Evolutionary conservation across 2,797 vertebrate species (phyloP).

Genomic region (Gorsachius magnificus): DNA sequence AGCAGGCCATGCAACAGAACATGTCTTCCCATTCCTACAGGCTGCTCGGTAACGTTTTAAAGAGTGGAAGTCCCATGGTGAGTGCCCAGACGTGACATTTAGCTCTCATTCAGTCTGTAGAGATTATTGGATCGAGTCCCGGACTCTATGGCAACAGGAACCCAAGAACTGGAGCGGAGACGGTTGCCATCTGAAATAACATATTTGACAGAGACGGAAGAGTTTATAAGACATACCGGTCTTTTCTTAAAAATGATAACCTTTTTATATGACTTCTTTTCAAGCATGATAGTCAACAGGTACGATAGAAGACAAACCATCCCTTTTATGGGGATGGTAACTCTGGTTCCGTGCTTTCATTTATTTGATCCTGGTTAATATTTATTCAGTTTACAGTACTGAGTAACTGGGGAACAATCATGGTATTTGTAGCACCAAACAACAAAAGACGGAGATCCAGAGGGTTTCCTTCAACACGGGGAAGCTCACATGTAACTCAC

Average conservation of each 20-base stretch:
- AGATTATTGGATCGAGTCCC: background rate
- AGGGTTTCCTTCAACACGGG: background rate
- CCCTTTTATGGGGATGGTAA: background rate
- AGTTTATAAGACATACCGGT: background rate
- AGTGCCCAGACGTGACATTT: background rate
- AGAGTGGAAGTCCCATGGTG: background rate
- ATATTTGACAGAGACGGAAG: background rate
- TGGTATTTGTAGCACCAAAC: background rate
- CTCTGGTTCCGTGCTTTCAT: background rate
- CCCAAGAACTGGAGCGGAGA: background rate
- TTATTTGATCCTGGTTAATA: background rate
- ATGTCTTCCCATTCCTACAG: background rate
- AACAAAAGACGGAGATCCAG: background rate
- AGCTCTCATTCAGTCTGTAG: background rate
- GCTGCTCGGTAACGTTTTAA: background rate
- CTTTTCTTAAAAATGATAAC: background rate
- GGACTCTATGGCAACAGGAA: constrained; percentile 37
- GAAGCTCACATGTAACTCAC: background rate
- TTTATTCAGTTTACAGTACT: background rate
- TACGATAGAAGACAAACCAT: background rate
- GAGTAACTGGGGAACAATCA: background rate
- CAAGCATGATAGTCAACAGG: background rate
- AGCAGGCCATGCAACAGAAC: background rate
- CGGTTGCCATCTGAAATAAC: background rate
- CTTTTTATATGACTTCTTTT: background rate